Evolutionary conservation across 2,797 vertebrate genomes (phyloP).

Genomic region (Rousettus madagascariensis): DNA sequence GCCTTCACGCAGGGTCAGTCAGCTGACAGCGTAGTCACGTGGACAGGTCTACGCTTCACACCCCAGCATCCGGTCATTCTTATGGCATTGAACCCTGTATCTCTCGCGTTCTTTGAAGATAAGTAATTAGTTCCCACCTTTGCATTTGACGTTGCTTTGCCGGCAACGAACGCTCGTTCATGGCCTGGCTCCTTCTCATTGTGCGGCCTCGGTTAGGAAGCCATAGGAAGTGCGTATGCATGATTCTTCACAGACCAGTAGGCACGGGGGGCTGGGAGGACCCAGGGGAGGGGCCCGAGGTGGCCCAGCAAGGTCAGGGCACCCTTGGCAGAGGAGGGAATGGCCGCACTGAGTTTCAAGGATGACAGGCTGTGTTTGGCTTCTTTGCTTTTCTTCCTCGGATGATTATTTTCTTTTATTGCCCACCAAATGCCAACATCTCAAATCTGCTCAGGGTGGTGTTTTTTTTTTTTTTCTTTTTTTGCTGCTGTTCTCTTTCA

Average conservation of each 20-base stretch:
- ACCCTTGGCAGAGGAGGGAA: neutral
- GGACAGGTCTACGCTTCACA: rapidly evolving
- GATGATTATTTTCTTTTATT: neutral
- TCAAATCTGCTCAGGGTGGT: neutral
- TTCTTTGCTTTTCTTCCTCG: neutral
- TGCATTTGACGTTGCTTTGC: neutral
- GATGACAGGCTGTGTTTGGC: neutral
- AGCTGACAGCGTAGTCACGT: rapidly evolving
- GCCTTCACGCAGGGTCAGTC: rapidly evolving
- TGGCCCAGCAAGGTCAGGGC: rapidly evolving
- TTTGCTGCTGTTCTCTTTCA: neutral
- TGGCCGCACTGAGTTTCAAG: rapidly evolving
- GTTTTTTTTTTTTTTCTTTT: neutral
- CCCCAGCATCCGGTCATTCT: rapidly evolving
- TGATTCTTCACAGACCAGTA: rapidly evolving
- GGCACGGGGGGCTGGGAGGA: neutral
- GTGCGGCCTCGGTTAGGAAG: neutral
- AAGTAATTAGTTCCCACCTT: neutral
- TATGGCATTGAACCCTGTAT: rapidly evolving
- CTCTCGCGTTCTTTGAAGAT: neutral
- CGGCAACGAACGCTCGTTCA: rapidly evolving
- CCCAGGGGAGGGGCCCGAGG: rapidly evolving
- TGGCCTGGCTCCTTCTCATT: rapidly evolving
- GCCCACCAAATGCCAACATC: neutral
- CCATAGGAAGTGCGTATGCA: rapidly evolving